Conservation (phyloP, 1,140 invertebrate species). For the Asbolus verrucosus region DNA sequence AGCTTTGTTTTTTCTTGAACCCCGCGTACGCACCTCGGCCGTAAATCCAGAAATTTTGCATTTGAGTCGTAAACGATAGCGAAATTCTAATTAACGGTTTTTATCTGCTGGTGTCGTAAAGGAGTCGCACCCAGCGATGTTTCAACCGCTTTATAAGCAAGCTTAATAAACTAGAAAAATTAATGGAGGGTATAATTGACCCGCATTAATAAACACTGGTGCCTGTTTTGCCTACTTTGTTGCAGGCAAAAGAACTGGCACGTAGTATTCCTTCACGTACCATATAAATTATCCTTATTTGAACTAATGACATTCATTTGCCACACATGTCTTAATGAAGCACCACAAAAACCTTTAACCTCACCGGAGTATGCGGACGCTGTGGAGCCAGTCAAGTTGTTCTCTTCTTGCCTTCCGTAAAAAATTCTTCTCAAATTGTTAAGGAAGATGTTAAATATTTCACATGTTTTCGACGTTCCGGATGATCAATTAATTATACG, state of each 20-base stretch:
- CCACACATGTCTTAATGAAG: constrained; percentile 9
- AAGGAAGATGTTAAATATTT: no score
- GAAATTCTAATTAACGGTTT: constrained; percentile 33
- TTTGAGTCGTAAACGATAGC: not conserved
- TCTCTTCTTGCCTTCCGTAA: no score
- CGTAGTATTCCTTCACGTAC: not conserved
- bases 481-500: no score
- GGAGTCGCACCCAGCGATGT: constrained; percentile 15
- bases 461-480: no score
- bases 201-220: constrained; percentile 22
- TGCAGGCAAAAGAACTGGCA: no score
- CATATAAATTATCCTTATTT: constrained; percentile 19
- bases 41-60: constrained; percentile 30
- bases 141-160: constrained; percentile 22
- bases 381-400: not conserved
- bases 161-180: constrained; percentile 37
- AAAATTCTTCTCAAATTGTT: no score
- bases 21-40: constrained; percentile 1
- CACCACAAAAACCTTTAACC: constrained; percentile 17
- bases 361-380: no score
- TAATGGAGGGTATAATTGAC: constrained; percentile 39
- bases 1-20: no score
- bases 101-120: constrained; percentile 21
- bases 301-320: constrained; percentile 25
- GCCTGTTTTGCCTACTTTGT: constrained; percentile 11